Evolutionary conservation across 2,888 invertebrate genomes (phyloP).

Genomic region (Apodemia zela): DNA sequence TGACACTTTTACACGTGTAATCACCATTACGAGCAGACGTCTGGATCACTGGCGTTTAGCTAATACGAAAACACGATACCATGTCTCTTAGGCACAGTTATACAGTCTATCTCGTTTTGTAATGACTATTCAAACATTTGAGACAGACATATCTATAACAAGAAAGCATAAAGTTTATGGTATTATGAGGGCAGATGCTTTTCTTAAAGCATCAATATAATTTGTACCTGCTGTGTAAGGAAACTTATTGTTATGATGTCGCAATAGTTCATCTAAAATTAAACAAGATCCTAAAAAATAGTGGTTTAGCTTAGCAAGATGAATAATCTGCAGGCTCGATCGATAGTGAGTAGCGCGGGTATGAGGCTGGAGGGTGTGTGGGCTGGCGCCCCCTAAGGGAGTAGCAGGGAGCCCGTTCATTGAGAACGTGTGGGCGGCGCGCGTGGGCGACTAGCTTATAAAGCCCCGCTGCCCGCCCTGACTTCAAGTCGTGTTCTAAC

Average conservation of each 20-base stretch:
- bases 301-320: conserved; percentile 61
- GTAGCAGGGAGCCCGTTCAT: conserved; percentile 72
- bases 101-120: background rate
- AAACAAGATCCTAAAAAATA: conserved; percentile 38
- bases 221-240: background rate
- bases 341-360: conserved; percentile 61
- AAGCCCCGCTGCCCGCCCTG: conserved; percentile 57
- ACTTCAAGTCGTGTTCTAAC: conserved; percentile 62
- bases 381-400: conserved; percentile 35
- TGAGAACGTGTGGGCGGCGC: conserved; percentile 84
- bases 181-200: background rate
- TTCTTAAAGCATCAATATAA: background rate
- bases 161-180: background rate
- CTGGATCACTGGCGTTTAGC: background rate
- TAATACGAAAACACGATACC: background rate
- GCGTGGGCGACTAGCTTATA: conserved; percentile 76
- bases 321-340: conserved; percentile 74
- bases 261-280: conserved; percentile 20
- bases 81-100: background rate
- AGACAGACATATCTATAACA: too few relatives aligned
- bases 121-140: background rate
- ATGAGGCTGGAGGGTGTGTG: conserved; percentile 36
- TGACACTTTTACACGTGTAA: background rate
- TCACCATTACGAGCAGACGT: background rate
- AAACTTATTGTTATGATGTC: background rate